A percentile compares a stretch with the other conserved stretches of the same genome.
Conservation (phyloP, 2,113 vertebrate genomes). For the Geococcyx californianus region DNA sequence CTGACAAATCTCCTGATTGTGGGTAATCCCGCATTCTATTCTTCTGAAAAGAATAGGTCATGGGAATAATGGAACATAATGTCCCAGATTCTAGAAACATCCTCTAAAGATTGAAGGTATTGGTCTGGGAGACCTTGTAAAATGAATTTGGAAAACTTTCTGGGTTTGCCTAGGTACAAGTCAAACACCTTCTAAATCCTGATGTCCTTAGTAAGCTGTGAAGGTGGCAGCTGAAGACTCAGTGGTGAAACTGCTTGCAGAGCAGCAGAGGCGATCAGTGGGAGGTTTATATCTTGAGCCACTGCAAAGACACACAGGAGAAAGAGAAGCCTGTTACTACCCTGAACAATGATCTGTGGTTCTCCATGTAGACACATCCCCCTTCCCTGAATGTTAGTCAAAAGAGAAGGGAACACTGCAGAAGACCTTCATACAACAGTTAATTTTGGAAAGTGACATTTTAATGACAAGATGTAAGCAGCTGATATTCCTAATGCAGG, state of each 20-base stretch:
- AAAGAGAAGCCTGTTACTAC: background rate
- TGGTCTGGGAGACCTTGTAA: background rate
- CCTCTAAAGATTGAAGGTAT: background rate
- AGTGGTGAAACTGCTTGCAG: background rate
- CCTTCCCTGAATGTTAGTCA: background rate
- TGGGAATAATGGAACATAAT: too few relatives aligned
- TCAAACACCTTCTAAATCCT: background rate
- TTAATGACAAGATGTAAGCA: background rate
- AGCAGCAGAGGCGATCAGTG: background rate
- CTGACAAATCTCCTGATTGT: background rate
- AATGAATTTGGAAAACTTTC: background rate
- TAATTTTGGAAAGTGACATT: background rate
- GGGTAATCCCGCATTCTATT: background rate
- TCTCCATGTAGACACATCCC: too few relatives aligned
- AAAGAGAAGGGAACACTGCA: background rate
- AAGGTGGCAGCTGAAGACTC: background rate
- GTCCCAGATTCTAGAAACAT: background rate
- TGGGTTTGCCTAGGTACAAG: background rate
- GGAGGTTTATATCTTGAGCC: background rate
- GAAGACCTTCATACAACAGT: background rate
- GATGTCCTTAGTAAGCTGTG: background rate
- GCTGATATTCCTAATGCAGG: background rate
- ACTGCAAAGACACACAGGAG: background rate
- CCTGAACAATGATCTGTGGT: background rate
- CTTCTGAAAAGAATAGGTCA: background rate